A percentile compares a stretch with the other conserved stretches of the same genome.
Conservation (phyloP, 2,113 vertebrate genomes). For the Ictalurus punctatus region DNA sequence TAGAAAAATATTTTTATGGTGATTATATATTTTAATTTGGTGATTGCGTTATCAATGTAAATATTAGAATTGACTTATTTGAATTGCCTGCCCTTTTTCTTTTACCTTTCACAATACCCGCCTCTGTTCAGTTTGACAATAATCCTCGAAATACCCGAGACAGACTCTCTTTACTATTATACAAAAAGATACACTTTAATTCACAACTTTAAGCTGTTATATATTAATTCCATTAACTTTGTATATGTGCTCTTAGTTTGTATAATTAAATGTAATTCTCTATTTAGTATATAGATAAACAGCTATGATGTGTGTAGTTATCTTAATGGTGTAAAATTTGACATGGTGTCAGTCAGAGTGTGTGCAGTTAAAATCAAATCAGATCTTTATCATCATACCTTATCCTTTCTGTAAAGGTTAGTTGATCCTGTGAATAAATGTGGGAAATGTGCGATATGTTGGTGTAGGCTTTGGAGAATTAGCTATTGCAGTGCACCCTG, state of each 20-base stretch:
- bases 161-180: background rate
- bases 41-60: background rate
- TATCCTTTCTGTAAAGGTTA: background rate
- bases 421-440: background rate
- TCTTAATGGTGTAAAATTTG: background rate
- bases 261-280: background rate
- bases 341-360: background rate
- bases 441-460: background rate
- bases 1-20: background rate
- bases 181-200: background rate
- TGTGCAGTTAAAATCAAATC: background rate
- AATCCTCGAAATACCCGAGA: background rate
- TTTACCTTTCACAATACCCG: background rate
- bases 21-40: background rate
- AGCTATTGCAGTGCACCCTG: constrained; percentile 39
- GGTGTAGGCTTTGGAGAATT: constrained; percentile 18
- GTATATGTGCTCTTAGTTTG: background rate
- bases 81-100: background rate
- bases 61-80: background rate
- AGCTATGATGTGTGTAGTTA: background rate
- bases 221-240: background rate
- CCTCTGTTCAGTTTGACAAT: background rate
- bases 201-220: background rate
- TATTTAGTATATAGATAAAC: background rate
- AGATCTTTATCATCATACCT: background rate